Evolutionary conservation across 2,888 invertebrate species (phyloP).

Genomic region (Shargacucullia verbasci): DNA sequence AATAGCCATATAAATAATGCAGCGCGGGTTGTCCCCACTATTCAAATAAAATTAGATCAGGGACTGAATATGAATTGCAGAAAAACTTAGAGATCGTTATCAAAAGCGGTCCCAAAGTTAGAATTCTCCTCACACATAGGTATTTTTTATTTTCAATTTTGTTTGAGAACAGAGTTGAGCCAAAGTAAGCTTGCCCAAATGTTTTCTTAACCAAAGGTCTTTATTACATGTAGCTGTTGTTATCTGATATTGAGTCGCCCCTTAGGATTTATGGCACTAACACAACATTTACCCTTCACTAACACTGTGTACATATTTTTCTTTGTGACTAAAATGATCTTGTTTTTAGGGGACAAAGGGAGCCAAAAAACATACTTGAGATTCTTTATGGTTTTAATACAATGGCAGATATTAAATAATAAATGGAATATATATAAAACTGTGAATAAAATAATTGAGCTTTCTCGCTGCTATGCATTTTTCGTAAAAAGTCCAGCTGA

Average conservation of each 20-base stretch:
- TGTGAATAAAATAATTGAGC: no score
- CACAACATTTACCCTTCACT: slow-evolving; percentile 42
- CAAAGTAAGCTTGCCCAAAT: slow-evolving; percentile 16
- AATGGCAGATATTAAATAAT: no score
- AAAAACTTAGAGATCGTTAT: slow-evolving; percentile 38
- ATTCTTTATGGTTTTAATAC: no score
- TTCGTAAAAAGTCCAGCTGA: no score
- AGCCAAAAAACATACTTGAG: background rate
- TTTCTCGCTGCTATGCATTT: no score
- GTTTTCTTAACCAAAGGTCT: slow-evolving; percentile 43
- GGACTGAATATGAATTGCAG: slow-evolving; percentile 43
- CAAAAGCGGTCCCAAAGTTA: slow-evolving; percentile 17
- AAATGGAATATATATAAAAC: no score
- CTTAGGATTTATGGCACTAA: slow-evolving; percentile 44
- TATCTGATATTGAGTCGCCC: slow-evolving; percentile 49
- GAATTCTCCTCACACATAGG: slow-evolving; percentile 18
- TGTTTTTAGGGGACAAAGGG: slow-evolving; percentile 18
- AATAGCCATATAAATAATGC: slow-evolving; percentile 39
- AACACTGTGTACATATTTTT: slow-evolving; percentile 27
- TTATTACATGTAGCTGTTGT: slow-evolving; percentile 42
- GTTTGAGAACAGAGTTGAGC: slow-evolving; percentile 15
- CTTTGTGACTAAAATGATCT: slow-evolving; percentile 38
- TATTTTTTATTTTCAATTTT: slow-evolving; percentile 26
- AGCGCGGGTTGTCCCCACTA: slow-evolving; percentile 31
- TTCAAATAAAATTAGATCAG: slow-evolving; percentile 46